phyloP scores from a whole-genome alignment of 2,113 vertebrate species.

The Micronisus gabar region DNA sequence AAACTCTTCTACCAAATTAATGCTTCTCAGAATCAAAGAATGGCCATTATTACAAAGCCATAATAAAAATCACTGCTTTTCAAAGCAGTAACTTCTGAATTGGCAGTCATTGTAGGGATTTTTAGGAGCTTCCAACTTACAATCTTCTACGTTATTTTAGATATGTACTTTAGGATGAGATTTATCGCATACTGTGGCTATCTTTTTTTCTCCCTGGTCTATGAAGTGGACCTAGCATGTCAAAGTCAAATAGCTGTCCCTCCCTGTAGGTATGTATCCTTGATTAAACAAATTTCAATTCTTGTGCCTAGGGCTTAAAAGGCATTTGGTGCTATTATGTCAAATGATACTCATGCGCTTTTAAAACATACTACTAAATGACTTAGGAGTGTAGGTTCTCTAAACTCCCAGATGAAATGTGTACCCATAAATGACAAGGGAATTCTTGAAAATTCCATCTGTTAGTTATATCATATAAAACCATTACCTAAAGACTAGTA shows the following conservation, averaged over 20 bases:
- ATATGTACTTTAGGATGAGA: neutral
- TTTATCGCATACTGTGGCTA: neutral
- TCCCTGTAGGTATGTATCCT: neutral
- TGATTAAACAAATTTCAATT: neutral
- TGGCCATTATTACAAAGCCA: neutral
- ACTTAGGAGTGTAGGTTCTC: neutral
- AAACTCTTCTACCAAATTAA: neutral
- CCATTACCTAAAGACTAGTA: neutral
- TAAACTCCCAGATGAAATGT: neutral
- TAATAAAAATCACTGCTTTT: neutral
- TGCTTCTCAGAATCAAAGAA: neutral
- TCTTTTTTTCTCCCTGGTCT: neutral
- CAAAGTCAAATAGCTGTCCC: neutral
- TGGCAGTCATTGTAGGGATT: neutral
- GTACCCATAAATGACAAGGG: neutral
- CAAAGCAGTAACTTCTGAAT: neutral
- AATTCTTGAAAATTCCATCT: neutral
- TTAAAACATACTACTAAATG: neutral
- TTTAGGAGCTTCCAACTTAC: neutral
- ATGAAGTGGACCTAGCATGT: neutral
- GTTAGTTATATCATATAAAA: neutral
- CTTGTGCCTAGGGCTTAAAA: neutral
- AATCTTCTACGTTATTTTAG: neutral
- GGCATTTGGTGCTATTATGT: neutral
- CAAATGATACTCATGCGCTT: neutral